Evolutionary conservation across 1,140 invertebrate genomes (phyloP).

Genomic region (Hypothenemus hampei): DNA sequence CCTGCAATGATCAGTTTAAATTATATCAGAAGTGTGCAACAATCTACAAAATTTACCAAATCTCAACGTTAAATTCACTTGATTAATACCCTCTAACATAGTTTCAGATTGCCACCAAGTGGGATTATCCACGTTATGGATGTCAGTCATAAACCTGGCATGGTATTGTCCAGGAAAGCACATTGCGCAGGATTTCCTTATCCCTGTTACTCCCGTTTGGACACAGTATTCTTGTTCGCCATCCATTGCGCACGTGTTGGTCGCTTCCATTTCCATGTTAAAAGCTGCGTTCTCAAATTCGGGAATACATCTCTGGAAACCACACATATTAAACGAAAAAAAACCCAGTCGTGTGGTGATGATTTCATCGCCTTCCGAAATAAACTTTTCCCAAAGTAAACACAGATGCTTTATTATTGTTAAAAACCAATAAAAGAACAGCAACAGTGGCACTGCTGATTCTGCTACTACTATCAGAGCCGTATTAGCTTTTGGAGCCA

Average conservation of each 20-base stretch:
- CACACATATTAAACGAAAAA: too few relatives aligned
- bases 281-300: conserved; percentile 96
- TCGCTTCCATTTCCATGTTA: conserved; percentile 78
- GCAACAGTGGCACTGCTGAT: neutral
- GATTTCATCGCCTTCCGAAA: conserved; percentile 10
- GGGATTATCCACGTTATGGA: conserved; percentile 79
- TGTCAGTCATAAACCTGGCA: conserved; percentile 81
- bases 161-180: conserved; percentile 65
- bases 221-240: conserved; percentile 79
- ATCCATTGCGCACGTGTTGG: conserved; percentile 89
- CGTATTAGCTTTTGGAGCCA: neutral
- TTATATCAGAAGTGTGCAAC: neutral
- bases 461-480: neutral
- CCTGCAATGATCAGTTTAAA: conserved; percentile 54
- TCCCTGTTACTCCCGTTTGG: conserved; percentile 66
- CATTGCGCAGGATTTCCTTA: conserved; percentile 58
- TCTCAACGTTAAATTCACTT: conserved; percentile 87
- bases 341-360: too few relatives aligned
- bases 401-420: conserved; percentile 10
- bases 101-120: conserved; percentile 99
- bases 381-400: conserved; percentile 13
- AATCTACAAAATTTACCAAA: conserved; percentile 61
- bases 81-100: conserved; percentile 85
- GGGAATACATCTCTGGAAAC: conserved; percentile 85
- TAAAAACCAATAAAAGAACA: conserved; percentile 8